Evolutionary conservation across 2,113 vertebrate species (phyloP), one percentile per base, ranked within the genome.

Genomic region (Tenrec ecaudatus): DNA sequence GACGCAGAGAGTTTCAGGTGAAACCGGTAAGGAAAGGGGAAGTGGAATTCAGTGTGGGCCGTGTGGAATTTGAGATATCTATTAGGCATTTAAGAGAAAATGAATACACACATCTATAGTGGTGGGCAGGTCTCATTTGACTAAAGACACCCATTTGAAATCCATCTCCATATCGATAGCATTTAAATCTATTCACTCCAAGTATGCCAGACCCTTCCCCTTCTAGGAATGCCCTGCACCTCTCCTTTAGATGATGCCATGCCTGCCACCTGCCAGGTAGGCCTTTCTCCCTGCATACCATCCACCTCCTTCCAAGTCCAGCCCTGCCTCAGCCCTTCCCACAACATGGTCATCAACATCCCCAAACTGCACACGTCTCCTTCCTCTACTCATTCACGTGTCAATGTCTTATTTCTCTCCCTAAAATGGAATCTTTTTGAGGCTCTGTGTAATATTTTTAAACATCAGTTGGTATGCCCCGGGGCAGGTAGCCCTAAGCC

Each of bases 391-490:
- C 47, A 64, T 75, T 87, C 57, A 82, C 38, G 47, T 6, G 69
- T 62, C 58, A 82, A 58, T 19, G 15, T 80, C 58, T 53, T 53
- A 10, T 53, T 92, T 80, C 77, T 77, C 60, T 94, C 36, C 38
- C 60, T 68, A 75, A 86, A 86, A 80, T 0, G 47, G 33, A 19
- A 86, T 93, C 36, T 93, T 93, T 88, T 33, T 88, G 82, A 57
- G 85, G 36, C 82, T 85, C 84, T 85, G 81, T 87, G 84, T n/a
- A 84, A 0, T 77, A 66, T 69, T 77, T 77, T 89, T 92, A 60
- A 88, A 53, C 23, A 90, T 90, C 9, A 77, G 33, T 90, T 93
- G 71, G 47, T 29, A 87, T 23, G 15, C 69, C 58, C 77, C 80
- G 47, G n/a, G 43, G 77, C 94, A 86, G 16, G 64, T 0, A 73